Evolutionary conservation across 2,888 invertebrate genomes (phyloP).

Genomic region (Lamproptera curius): DNA sequence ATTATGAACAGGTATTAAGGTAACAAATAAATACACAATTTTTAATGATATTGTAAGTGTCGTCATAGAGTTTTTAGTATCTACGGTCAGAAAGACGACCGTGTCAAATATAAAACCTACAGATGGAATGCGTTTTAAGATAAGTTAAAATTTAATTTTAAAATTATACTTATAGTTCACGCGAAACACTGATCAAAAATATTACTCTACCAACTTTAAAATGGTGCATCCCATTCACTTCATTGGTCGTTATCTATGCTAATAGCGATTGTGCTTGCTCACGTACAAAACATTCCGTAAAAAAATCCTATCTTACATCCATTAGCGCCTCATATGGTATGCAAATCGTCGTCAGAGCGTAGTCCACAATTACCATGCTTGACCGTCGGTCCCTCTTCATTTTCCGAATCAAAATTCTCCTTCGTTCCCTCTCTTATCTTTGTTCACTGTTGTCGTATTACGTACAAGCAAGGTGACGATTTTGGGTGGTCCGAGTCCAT

Average conservation of each 20-base stretch:
- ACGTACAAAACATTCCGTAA: constrained; percentile 51
- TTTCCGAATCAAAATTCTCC: constrained; percentile 50
- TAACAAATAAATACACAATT: no score
- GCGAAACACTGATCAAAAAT: constrained; percentile 13
- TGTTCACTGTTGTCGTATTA: constrained; percentile 53
- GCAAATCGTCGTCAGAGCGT: constrained; percentile 59
- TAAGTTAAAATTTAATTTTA: no score
- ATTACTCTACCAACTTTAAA: constrained; percentile 17
- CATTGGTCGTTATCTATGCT: constrained; percentile 58
- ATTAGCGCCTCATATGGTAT: constrained; percentile 71
- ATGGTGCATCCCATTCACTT: constrained; percentile 33
- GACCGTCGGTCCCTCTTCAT: constrained; percentile 52
- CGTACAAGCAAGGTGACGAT: constrained; percentile 64
- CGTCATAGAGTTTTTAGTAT: no score
- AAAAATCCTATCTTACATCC: constrained; percentile 56
- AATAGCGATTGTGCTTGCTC: constrained; percentile 52
- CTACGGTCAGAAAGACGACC: no score
- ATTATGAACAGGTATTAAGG: no score
- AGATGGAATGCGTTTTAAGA: no score
- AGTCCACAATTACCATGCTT: constrained; percentile 52
- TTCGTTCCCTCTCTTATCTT: constrained; percentile 57
- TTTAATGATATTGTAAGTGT: no score
- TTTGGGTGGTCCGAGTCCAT: constrained; percentile 69
- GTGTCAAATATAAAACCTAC: no score
- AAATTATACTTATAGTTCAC: no score